Evolutionary conservation across 1,140 invertebrate species (phyloP), one percentile per base, ranked within the genome.

Genomic region (Temnothorax longispinosus): DNA sequence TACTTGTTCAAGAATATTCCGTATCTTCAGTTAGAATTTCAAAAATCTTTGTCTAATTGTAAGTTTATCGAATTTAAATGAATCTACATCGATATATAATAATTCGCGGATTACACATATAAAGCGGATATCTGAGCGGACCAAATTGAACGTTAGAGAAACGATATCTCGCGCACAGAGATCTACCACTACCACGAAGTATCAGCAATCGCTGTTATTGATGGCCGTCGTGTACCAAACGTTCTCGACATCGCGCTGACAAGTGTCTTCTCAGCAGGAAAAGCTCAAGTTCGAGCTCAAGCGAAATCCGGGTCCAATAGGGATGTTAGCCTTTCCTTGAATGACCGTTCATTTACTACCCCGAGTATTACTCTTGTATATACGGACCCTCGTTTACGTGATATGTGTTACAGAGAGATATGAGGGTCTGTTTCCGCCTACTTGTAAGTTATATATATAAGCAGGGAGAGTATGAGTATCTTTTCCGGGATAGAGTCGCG

Each of bases 261-360:
- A 74, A 82, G 54, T 47, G 41, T 72, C 11, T 54, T 82, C 15
- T 74, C 54, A 44, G 18, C 27, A 21, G 18, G 38, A 38, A 58
- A 60, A 35, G 56, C 32, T 41, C 21, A 21, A 60, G 80, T 71
- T 71, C 50, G 52, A 74, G 13, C 54, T 72, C 41, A 21, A 47
- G n/a, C 54, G 21, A 74, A 74, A 82, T 82, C 67, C 27, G 1
- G 41, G 4, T 72, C 41, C 52, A 58, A 82, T 82, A 74, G 38
- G 11, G 18, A 35, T 6, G 21, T 71, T 71, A 58, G 44, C 41
- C 41, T 74, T 74, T 41, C 65, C 21, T 72, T 27, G 54, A 82
- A 82, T 74, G 60, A 60, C 27, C 67, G 41, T 82, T 47, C 27
- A 82, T 82, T 82, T 82, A 32, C 65, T 44, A 44, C 1, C 27